A percentile compares a stretch with the other conserved stretches of the same genome.
These are phyloP conservation scores for Drosophila kanapiae DNA, from an alignment of 1,140 invertebrate genomes.

Conservation along the genomic window DNA sequence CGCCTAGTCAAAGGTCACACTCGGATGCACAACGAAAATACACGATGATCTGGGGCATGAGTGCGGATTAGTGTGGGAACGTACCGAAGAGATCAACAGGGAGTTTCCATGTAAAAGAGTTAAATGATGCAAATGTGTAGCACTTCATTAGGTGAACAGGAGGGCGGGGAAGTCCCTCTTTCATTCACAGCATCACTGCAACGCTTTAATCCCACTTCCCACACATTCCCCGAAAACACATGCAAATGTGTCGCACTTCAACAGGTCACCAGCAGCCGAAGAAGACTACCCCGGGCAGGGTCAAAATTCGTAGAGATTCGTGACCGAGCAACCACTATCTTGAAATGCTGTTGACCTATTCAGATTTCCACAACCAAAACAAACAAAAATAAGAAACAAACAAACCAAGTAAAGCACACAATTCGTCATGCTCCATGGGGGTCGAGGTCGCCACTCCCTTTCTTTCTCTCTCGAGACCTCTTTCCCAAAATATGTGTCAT, in stretches of 20 bases:
- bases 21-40: conserved; percentile 57
- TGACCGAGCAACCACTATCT: background rate
- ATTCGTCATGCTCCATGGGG: conserved; percentile 17
- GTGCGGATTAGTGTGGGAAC: conserved; percentile 28
- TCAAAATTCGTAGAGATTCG: background rate
- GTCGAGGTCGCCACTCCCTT: background rate
- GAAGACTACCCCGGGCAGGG: background rate
- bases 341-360: conserved; percentile 40
- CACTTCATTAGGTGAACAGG: conserved; percentile 49
- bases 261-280: conserved; percentile 31
- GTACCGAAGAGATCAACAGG: background rate
- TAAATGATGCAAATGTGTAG: conserved; percentile 53
- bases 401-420: background rate
- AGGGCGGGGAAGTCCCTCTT: background rate
- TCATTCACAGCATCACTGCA: background rate
- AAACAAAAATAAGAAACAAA: conserved; percentile 43
- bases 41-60: conserved; percentile 21
- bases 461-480: background rate
- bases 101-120: conserved; percentile 19
- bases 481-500: background rate
- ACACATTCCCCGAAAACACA: conserved; percentile 17
- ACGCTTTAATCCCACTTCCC: background rate
- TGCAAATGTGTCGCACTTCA: conserved; percentile 35
- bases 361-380: conserved; percentile 40
- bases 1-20: conserved; percentile 62